phyloP scores from a whole-genome alignment of 1,140 invertebrate genomes.

The Pseudobourletiella spinata region DNA sequence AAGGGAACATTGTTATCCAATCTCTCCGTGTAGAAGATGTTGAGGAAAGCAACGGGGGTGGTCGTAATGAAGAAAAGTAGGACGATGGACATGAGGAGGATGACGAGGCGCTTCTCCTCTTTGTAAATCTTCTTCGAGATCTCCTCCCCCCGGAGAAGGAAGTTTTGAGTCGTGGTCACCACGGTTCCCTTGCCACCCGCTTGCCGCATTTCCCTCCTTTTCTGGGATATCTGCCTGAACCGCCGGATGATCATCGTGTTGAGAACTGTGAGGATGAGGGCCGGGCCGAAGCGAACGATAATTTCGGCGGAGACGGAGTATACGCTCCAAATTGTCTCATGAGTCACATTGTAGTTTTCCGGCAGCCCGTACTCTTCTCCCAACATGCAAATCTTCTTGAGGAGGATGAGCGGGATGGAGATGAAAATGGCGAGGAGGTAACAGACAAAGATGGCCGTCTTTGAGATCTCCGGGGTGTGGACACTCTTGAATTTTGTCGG shows the following conservation, averaged over 20 bases:
- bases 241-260: slow-evolving; percentile 41
- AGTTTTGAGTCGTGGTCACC: slow-evolving; percentile 3
- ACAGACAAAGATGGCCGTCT: slow-evolving; percentile 38
- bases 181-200: slow-evolving; percentile 6
- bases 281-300: slow-evolving; percentile 39
- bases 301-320: slow-evolving; percentile 39
- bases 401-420: slow-evolving; percentile 40
- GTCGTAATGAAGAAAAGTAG: slow-evolving; percentile 44
- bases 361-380: slow-evolving; percentile 17
- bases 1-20: slow-evolving; percentile 38
- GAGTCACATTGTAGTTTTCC: slow-evolving; percentile 36
- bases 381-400: slow-evolving; percentile 37
- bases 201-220: slow-evolving; percentile 34
- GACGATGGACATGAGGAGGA: slow-evolving; percentile 42
- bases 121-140: slow-evolving; percentile 40
- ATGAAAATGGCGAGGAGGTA: slow-evolving; percentile 40
- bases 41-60: slow-evolving; percentile 42
- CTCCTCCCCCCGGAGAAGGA: slow-evolving; percentile 21
- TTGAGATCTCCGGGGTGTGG: slow-evolving; percentile 40
- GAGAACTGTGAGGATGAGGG: slow-evolving; percentile 39
- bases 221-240: slow-evolving; percentile 38
- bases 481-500: slow-evolving; percentile 42
- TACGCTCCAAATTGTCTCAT: slow-evolving; percentile 32
- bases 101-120: slow-evolving; percentile 42
- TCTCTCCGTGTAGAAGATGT: slow-evolving; percentile 39